phyloP scores from a whole-genome alignment of 2,113 vertebrate genomes.

The Paradoxurus hermaphroditus region DNA sequence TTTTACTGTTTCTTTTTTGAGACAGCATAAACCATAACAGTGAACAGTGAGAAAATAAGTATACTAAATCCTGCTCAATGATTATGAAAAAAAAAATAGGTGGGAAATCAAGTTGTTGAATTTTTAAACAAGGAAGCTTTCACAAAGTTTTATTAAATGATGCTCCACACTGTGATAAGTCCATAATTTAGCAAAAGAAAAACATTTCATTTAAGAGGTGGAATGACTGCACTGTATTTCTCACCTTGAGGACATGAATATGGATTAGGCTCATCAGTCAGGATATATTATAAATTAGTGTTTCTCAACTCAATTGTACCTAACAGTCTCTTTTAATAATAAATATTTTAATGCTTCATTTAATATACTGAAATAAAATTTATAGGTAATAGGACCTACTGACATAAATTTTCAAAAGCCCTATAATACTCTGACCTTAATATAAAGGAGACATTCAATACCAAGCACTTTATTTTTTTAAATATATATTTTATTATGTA shows the following conservation, averaged over 20 bases:
- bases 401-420: slow-evolving; percentile 22
- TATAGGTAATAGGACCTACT: background rate
- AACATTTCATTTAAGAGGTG: slow-evolving; percentile 16
- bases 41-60: background rate
- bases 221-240: background rate
- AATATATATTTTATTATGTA: background rate
- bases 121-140: slow-evolving; percentile 25
- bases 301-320: background rate
- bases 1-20: slow-evolving; percentile 34
- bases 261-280: background rate
- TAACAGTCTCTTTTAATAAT: slow-evolving; percentile 42
- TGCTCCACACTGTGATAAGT: background rate
- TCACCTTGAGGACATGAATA: background rate
- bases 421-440: background rate
- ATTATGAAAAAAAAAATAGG: background rate
- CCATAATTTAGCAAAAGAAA: slow-evolving; percentile 34
- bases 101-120: background rate
- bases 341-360: slow-evolving; percentile 29
- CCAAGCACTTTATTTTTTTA: background rate
- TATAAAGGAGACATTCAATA: background rate
- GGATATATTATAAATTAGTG: slow-evolving; percentile 2
- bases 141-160: slow-evolving; percentile 2
- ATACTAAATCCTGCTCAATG: background rate
- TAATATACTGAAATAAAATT: slow-evolving; percentile 44
- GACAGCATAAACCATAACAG: background rate